These are phyloP conservation scores for Halocynthia roretzi DNA, from an alignment of 23 tunicate species.

Conservation along the genomic window DNA sequence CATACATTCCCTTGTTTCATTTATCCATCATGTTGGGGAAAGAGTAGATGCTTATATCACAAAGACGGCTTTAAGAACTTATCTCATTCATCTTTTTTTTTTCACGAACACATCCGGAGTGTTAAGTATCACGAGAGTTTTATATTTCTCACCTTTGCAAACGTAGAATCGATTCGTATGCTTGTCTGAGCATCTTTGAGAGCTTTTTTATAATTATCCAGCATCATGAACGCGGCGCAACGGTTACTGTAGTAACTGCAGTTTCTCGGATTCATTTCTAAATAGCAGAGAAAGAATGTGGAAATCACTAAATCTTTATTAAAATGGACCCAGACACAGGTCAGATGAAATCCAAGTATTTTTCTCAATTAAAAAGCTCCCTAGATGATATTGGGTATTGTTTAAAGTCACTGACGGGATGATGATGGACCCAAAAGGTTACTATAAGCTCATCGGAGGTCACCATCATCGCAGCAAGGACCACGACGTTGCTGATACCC, in stretches of 20 bases:
- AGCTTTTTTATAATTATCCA: slow-evolving; percentile 54
- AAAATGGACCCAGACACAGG: not conserved
- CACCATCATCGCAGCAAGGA: no score
- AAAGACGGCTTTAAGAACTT: no score
- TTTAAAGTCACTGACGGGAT: no score
- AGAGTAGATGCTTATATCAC: no score
- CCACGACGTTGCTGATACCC: no score
- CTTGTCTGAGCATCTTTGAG: slow-evolving; percentile 76
- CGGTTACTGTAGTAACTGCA: slow-evolving; percentile 68
- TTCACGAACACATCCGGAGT: not conserved
- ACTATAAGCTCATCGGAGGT: no score
- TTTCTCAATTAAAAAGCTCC: no score
- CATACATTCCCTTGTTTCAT: no score
- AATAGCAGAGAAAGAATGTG: not conserved
- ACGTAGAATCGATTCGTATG: slow-evolving; percentile 36
- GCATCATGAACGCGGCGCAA: slow-evolving; percentile 77
- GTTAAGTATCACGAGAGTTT: not conserved
- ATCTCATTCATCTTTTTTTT: no score
- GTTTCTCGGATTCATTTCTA: slow-evolving; percentile 46
- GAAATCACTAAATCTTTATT: not conserved
- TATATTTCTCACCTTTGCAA: slow-evolving; percentile 29
- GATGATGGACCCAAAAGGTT: no score
- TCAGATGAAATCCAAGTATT: not conserved
- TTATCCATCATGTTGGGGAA: no score
- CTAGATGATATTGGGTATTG: no score